Evolutionary conservation across 2,113 vertebrate genomes (phyloP).

Genomic region (Carollia perspicillata): DNA sequence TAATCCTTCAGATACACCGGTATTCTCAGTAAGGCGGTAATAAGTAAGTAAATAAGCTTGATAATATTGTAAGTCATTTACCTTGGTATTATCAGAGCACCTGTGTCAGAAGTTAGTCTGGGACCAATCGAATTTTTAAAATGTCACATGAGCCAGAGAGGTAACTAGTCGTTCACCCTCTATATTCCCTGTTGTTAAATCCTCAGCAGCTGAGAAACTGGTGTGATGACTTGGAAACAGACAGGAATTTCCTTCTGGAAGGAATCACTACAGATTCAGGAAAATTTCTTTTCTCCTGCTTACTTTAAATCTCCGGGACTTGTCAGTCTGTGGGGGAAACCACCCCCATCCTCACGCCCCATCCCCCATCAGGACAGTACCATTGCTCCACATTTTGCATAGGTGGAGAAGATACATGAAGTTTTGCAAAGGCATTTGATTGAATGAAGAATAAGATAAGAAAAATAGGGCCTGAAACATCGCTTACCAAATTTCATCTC

Average conservation of each 20-base stretch:
- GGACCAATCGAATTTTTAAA: background rate
- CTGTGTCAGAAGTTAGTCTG: background rate
- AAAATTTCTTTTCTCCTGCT: background rate
- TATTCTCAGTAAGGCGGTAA: background rate
- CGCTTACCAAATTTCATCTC: background rate
- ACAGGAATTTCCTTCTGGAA: background rate
- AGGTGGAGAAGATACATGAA: background rate
- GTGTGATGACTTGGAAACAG: background rate
- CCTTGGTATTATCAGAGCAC: background rate
- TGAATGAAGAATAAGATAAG: background rate
- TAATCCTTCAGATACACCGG: background rate
- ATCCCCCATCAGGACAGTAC: background rate
- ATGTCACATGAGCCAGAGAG: background rate
- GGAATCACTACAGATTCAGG: background rate
- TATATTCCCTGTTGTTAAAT: background rate
- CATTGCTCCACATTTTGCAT: background rate
- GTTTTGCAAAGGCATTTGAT: background rate
- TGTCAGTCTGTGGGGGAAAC: background rate
- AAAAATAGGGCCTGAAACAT: background rate
- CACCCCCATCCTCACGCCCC: too few species aligned
- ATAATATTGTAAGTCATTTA: background rate
- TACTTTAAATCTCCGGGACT: background rate
- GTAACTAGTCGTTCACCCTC: background rate
- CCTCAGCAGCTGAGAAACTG: background rate
- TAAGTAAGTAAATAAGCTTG: background rate